A percentile compares a stretch with the other conserved stretches of the same genome.
phyloP scores from a whole-genome alignment of 2,797 vertebrate genomes.

The Microtus californicus region DNA sequence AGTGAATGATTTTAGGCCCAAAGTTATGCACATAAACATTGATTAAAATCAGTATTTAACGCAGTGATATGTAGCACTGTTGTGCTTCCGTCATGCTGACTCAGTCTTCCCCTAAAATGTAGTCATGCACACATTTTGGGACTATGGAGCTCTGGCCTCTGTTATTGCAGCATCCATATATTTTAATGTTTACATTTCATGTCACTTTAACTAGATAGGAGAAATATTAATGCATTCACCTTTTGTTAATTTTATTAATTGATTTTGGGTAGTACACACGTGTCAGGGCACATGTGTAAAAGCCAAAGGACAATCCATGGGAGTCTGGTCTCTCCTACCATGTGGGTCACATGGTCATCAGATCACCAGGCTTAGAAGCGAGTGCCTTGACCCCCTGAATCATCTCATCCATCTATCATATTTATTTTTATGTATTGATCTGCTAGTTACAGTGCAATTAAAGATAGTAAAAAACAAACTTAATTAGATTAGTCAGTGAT shows the following conservation, averaged over 20 bases:
- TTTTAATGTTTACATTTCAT: constrained; percentile 46
- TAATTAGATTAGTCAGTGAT: constrained; percentile 25
- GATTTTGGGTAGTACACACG: neutral
- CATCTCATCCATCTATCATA: neutral
- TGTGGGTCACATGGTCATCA: neutral
- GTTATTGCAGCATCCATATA: neutral
- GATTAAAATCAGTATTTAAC: constrained; percentile 30
- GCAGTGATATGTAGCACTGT: neutral
- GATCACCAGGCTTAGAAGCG: neutral
- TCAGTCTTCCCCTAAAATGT: constrained; percentile 9
- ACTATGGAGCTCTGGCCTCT: neutral
- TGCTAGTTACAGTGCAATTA: constrained; percentile 22
- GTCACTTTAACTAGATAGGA: constrained; percentile 73
- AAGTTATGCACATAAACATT: neutral
- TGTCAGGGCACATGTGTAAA: neutral
- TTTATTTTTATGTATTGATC: constrained; percentile 45
- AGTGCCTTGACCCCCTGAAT: neutral
- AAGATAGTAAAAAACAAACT: constrained; percentile 48
- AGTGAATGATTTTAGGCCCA: neutral
- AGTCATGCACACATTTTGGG: constrained; percentile 10
- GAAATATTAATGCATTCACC: neutral
- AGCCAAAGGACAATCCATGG: neutral
- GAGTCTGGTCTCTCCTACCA: neutral
- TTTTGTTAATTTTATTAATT: neutral
- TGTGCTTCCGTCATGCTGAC: neutral